These are phyloP conservation scores for Caligus rogercresseyi DNA, from an alignment of 1,140 invertebrate genomes.

Conservation along the genomic window DNA sequence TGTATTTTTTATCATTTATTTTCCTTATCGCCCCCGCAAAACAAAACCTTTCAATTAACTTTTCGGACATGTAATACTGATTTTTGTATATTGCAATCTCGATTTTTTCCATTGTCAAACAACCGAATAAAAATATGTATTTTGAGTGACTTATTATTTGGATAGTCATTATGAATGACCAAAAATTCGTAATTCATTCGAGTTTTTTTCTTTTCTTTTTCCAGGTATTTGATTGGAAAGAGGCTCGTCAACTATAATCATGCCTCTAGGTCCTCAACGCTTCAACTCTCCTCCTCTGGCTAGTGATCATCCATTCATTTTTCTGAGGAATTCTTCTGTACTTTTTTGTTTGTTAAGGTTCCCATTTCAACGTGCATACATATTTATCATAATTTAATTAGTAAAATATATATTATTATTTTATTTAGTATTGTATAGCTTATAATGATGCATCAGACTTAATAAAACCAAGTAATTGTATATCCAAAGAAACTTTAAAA, in stretches of 20 bases:
- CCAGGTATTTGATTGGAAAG: slow-evolving; percentile 66
- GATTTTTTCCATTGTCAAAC: too few relatives aligned
- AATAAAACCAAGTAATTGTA: not conserved
- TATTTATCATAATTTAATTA: not conserved
- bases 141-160: too few relatives aligned
- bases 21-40: too few relatives aligned
- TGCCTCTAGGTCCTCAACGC: not conserved
- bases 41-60: too few relatives aligned
- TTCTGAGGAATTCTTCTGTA: not conserved
- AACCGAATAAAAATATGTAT: too few relatives aligned
- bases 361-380: too few relatives aligned
- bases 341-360: not conserved
- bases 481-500: not conserved
- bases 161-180: too few relatives aligned
- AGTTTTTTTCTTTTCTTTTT: slow-evolving; percentile 12
- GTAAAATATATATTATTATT: not conserved
- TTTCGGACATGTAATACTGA: too few relatives aligned
- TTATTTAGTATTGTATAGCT: not conserved
- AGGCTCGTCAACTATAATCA: slow-evolving; percentile 81
- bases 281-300: not conserved
- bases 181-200: too few relatives aligned
- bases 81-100: too few relatives aligned
- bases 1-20: too few relatives aligned
- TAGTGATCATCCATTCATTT: not conserved
- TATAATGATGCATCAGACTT: not conserved